A percentile compares a stretch with the other conserved stretches of the same genome.
phyloP scores from a whole-genome alignment of 2,113 vertebrate species.

The Isichthys henryi region DNA sequence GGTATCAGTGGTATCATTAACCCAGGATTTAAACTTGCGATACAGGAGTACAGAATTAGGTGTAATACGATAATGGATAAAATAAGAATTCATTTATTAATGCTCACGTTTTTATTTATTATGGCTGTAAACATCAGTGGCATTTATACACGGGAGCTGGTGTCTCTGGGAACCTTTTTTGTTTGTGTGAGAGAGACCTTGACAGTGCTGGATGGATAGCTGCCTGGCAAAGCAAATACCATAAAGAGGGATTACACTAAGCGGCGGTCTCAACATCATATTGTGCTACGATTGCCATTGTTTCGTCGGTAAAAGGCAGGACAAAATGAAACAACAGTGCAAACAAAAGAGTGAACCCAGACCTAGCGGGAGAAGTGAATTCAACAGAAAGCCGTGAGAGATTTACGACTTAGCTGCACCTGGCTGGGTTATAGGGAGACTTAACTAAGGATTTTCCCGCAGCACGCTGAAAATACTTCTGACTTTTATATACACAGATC shows the following conservation, averaged over 20 bases:
- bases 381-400: not conserved
- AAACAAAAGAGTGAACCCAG: not conserved
- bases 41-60: not conserved
- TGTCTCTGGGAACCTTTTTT: not conserved
- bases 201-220: not conserved
- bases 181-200: not conserved
- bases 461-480: not conserved
- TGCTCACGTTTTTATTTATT: not conserved
- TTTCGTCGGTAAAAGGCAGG: not conserved
- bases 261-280: not conserved
- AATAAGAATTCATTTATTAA: not conserved
- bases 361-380: not conserved
- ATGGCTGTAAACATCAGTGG: not conserved
- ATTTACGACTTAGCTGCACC: constrained; percentile 12
- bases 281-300: not conserved
- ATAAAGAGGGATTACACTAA: constrained; percentile 13
- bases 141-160: not conserved
- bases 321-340: not conserved
- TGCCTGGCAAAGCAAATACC: not conserved
- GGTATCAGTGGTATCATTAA: not conserved
- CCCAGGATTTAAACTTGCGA: not conserved
- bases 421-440: constrained; percentile 6
- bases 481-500: not conserved
- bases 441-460: not conserved
- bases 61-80: not conserved